These are phyloP conservation scores for Eurystomus gularis DNA, from an alignment of 2,113 vertebrate species.

Conservation along the genomic window DNA sequence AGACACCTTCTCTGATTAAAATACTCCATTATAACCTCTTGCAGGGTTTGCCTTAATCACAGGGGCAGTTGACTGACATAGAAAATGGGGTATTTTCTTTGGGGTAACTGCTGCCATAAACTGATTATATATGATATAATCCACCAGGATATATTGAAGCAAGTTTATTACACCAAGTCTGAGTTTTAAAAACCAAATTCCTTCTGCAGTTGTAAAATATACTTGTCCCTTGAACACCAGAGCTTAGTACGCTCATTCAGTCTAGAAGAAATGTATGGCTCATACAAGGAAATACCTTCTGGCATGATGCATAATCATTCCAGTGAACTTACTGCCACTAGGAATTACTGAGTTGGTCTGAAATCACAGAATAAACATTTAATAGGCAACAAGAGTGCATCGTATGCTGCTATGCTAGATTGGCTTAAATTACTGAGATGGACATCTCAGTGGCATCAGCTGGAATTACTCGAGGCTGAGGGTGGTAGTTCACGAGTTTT, in stretches of 20 bases:
- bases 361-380: neutral
- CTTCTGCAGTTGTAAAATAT: neutral
- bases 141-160: neutral
- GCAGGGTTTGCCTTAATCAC: neutral
- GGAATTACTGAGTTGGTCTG: neutral
- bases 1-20: neutral
- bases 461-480: neutral
- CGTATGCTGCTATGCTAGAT: neutral
- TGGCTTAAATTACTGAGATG: neutral
- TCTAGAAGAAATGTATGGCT: neutral
- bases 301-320: neutral
- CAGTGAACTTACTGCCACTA: neutral
- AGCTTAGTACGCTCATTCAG: neutral
- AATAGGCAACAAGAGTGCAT: neutral
- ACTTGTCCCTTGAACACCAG: neutral
- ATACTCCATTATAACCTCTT: neutral
- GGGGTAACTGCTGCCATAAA: neutral
- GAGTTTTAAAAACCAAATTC: neutral
- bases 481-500: neutral
- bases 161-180: neutral
- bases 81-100: neutral
- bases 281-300: neutral
- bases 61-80: neutral
- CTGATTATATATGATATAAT: neutral
- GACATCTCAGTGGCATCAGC: neutral